Evolutionary conservation across 30 jellyfish, hydroid and myxozoan species (phyloP).

Genomic region (Pseudorhiza aurosa): DNA sequence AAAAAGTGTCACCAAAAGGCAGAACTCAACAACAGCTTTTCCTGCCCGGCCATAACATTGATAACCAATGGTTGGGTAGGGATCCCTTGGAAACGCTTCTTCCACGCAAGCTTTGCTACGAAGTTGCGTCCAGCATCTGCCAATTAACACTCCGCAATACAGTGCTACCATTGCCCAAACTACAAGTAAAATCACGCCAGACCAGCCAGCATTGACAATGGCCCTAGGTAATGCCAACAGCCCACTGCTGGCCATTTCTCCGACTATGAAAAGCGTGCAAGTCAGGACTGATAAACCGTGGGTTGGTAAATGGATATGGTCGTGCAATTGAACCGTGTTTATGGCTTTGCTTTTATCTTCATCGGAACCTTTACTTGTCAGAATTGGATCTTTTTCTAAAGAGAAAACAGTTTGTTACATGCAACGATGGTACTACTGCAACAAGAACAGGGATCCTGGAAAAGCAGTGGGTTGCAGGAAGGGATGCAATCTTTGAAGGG

Average conservation of each 20-base stretch:
- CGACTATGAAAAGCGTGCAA: constrained; percentile 90
- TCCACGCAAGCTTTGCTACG: constrained; percentile 36
- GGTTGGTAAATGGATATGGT: constrained; percentile 5
- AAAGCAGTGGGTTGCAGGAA: no score
- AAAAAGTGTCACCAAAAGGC: constrained; percentile 75
- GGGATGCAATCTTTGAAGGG: no score
- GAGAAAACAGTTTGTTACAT: neutral
- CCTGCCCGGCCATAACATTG: constrained; percentile 80
- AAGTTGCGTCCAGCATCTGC: constrained; percentile 84
- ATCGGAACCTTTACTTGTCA: neutral
- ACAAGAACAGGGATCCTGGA: no score
- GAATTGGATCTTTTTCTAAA: neutral
- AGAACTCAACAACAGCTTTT: constrained; percentile 69
- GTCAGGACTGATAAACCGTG: constrained; percentile 81
- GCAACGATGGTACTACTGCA: no score
- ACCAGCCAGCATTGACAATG: constrained; percentile 87
- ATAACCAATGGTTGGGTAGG: constrained; percentile 88
- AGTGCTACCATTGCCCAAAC: constrained; percentile 64
- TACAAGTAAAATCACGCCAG: constrained; percentile 71
- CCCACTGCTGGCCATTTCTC: constrained; percentile 98
- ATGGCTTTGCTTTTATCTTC: neutral
- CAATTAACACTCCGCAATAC: constrained; percentile 77
- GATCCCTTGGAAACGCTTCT: constrained; percentile 82
- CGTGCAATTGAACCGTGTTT: neutral
- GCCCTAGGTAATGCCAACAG: constrained; percentile 91